Percentiles rank a stretch among this genome's conserved stretches.
These are phyloP conservation scores for Rhyacichthys aspro DNA, from an alignment of 2,797 vertebrate species.

Conservation along the genomic window DNA sequence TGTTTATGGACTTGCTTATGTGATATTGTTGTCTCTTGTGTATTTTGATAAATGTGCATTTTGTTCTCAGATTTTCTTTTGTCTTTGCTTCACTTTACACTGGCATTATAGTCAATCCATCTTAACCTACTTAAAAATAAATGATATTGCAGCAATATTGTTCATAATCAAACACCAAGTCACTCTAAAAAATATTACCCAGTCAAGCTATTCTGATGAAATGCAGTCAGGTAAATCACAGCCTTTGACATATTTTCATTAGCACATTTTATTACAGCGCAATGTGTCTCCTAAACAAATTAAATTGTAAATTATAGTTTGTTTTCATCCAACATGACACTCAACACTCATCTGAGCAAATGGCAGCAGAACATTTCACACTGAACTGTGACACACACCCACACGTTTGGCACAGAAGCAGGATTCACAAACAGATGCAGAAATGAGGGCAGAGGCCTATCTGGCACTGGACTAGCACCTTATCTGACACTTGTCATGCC, in stretches of 20 bases:
- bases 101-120: too few relatives aligned
- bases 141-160: too few relatives aligned
- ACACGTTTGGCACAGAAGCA: constrained; percentile 38
- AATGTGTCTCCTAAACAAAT: constrained; percentile 2
- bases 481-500: constrained; percentile 7
- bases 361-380: constrained; percentile 47
- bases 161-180: too few relatives aligned
- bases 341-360: constrained; percentile 11
- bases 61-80: constrained; percentile 44
- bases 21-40: constrained; percentile 55
- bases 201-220: too few relatives aligned
- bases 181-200: too few relatives aligned
- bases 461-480: constrained; percentile 3
- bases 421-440: constrained; percentile 51
- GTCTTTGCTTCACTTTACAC: not conserved
- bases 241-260: not conserved
- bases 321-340: constrained; percentile 14
- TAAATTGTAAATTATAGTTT: constrained; percentile 14
- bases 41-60: constrained; percentile 68
- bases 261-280: constrained; percentile 29
- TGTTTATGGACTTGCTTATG: constrained; percentile 46
- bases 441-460: constrained; percentile 13
- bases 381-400: constrained; percentile 41
- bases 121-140: too few relatives aligned
- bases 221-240: too few relatives aligned